Evolutionary conservation across 2,888 invertebrate genomes (phyloP).

Genomic region (Stegophylla sp.): DNA sequence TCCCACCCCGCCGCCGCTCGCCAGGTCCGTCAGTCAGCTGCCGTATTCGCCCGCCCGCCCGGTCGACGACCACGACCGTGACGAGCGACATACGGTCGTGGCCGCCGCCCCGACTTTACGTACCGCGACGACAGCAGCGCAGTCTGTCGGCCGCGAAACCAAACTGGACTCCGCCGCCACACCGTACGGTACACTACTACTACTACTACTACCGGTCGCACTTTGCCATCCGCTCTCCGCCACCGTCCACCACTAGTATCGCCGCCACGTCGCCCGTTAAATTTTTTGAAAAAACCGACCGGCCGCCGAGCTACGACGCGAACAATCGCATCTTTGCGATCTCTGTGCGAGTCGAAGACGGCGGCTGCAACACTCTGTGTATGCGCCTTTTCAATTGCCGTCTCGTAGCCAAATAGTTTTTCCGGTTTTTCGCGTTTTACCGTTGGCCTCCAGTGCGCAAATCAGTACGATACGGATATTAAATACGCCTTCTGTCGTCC

Average conservation of each 20-base stretch:
- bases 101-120: neutral
- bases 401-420: too few species aligned
- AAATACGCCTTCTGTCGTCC: too few species aligned
- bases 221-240: neutral
- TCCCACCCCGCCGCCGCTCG: neutral
- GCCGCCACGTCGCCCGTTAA: constrained; percentile 6
- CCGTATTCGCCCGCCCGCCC: neutral
- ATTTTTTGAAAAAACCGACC: constrained; percentile 8
- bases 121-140: neutral
- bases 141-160: neutral
- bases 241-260: neutral
- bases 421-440: neutral
- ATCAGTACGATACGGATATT: too few species aligned
- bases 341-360: neutral
- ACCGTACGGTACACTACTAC: neutral
- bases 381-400: neutral
- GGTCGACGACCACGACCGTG: constrained; percentile 24
- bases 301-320: neutral
- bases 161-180: neutral
- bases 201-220: neutral
- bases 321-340: neutral
- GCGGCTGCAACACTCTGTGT: neutral
- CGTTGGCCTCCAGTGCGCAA: neutral
- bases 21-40: neutral
- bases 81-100: constrained; percentile 32